Evolutionary conservation across 2,797 vertebrate genomes (phyloP), one percentile per base, ranked within the genome.

Genomic region (Eulemur albifrons): DNA sequence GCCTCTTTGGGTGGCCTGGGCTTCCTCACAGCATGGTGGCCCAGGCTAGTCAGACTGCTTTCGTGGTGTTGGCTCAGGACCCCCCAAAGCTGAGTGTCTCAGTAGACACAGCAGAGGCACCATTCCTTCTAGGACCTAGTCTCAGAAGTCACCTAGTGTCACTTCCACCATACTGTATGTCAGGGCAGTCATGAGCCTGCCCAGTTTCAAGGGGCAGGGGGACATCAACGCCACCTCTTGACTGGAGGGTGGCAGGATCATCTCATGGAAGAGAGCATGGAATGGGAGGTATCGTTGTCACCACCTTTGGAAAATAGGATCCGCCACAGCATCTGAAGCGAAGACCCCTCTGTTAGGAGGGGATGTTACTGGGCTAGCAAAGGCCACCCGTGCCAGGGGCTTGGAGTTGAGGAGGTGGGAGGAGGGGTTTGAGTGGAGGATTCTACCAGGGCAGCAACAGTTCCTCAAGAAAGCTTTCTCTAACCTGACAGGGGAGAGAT

Each of bases 371-470:
- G 0, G 59, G n/a, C 48, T 43, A 6, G 9, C 8, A 9, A 7
- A 27, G 27, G 38, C 9, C 0, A 8, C 82, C 4, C 0, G 1
- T 2, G 18, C 70, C 20, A 4, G 69, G 52, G 15, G 13, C 25
- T 40, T 88, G 43, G 65, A 21, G 61, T 52, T 27, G 4, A 30
- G 25, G 79, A 32, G 32, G 23, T 10, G 4, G 9, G 40, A 35
- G 20, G 6, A 21, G 2, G 11, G 30, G 12, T 10, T 54, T 35
- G 1, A 18, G 50, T 30, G 2, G 43, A 57, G 9, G 17, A 9
- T 25, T 40, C 61, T 27, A 20, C 7, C n/a, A 30, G 20, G 7
- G 17, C 80, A 48, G 54, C n/a, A 73, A 20, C 4, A 0, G 12
- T 32, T 73, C 54, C 61, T 63, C 40, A 5, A n/a, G 80, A 50